A percentile compares a stretch with the other conserved stretches of the same genome.
phyloP scores from a whole-genome alignment of 2,113 vertebrate genomes.

The Megaceryle maxima region DNA sequence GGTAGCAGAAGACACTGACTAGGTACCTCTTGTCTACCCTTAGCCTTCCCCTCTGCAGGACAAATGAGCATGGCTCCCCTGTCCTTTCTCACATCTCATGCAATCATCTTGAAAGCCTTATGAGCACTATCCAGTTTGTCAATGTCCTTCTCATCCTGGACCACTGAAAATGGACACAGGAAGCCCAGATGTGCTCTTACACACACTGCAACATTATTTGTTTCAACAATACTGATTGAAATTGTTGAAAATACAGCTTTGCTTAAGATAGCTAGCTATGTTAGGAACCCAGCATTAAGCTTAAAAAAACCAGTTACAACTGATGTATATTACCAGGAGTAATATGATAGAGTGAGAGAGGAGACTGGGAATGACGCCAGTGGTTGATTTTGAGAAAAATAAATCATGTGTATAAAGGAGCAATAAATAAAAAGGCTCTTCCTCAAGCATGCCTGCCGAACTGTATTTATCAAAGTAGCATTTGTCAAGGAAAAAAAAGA shows the following conservation, averaged over 20 bases:
- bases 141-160: background rate
- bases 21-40: background rate
- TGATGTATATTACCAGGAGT: background rate
- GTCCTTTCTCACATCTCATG: fast-evolving
- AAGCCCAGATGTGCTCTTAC: background rate
- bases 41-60: background rate
- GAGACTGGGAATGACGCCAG: background rate
- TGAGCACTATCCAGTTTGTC: background rate
- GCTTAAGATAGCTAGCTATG: background rate
- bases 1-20: background rate
- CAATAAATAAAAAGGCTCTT: constrained; percentile 10
- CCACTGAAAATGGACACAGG: background rate
- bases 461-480: constrained; percentile 25
- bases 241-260: background rate
- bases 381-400: background rate
- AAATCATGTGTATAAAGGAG: background rate
- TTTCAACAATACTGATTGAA: background rate
- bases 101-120: background rate
- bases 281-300: background rate
- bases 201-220: background rate
- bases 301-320: background rate
- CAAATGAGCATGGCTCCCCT: fast-evolving
- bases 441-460: background rate
- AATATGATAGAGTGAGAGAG: background rate
- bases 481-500: constrained; percentile 15